phyloP scores from a whole-genome alignment of 2,888 invertebrate species.

The Torymus texanus region DNA sequence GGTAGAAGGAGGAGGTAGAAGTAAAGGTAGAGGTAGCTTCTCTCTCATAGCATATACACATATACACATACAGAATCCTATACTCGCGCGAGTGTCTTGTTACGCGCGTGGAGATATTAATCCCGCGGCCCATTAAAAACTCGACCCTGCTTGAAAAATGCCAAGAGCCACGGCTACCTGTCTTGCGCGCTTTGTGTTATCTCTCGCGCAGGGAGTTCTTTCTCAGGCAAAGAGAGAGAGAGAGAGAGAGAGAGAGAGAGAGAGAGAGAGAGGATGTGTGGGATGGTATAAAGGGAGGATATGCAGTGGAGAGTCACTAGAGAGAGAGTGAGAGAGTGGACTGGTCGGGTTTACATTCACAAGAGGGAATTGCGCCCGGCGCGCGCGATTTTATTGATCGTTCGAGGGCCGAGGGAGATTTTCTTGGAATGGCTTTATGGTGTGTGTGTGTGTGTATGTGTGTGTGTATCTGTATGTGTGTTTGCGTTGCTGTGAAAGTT shows the following conservation, averaged over 20 bases:
- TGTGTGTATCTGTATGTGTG: too few relatives aligned
- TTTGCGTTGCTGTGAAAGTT: too few relatives aligned
- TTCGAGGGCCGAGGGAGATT: too few relatives aligned
- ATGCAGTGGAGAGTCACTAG: neutral
- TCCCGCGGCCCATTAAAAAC: slow-evolving; percentile 73
- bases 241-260: too few relatives aligned
- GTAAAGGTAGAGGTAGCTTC: too few relatives aligned
- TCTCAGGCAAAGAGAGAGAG: too few relatives aligned
- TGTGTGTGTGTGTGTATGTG: too few relatives aligned
- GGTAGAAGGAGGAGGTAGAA: slow-evolving; percentile 60
- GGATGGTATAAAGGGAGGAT: neutral
- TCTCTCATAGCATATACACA: too few relatives aligned
- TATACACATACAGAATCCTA: too few relatives aligned
- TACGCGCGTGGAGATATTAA: slow-evolving; percentile 74
- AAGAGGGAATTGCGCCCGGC: neutral
- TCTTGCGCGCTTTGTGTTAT: slow-evolving; percentile 22
- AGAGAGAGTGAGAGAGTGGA: neutral
- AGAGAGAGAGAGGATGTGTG: too few relatives aligned
- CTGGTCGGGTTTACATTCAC: neutral
- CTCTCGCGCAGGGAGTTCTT: too few relatives aligned
- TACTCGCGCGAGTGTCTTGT: slow-evolving; percentile 74
- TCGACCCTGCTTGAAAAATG: slow-evolving; percentile 71
- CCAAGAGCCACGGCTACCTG: slow-evolving; percentile 34
- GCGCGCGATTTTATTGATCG: neutral
- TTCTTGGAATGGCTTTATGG: too few relatives aligned